Evolutionary conservation across 2,797 vertebrate species (phyloP).

Genomic region (Coregonus suidteri): DNA sequence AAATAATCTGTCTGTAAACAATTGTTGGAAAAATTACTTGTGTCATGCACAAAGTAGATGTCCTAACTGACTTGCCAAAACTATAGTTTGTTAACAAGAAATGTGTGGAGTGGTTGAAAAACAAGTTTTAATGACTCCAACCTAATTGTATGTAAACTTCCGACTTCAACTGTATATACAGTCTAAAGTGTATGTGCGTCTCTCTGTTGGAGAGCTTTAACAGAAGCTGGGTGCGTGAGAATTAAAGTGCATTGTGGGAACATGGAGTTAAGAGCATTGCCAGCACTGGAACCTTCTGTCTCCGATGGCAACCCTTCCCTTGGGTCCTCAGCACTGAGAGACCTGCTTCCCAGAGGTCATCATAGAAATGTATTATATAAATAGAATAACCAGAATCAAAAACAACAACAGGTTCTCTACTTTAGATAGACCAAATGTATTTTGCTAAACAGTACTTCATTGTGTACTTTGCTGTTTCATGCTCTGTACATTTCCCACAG

Average conservation of each 20-base stretch:
- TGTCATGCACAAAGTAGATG: no score
- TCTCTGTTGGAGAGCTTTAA: constrained; percentile 1
- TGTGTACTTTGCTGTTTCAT: not conserved
- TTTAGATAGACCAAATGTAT: not conserved
- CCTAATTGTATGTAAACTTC: no score
- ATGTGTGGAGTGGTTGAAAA: no score
- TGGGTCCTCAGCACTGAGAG: not conserved
- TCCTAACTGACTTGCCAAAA: no score
- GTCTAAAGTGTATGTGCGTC: not conserved
- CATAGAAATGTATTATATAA: not conserved
- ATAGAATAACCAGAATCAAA: not conserved
- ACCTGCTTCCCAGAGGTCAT: not conserved
- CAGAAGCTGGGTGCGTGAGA: not conserved
- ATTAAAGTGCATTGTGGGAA: constrained; percentile 10
- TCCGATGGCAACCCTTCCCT: constrained; percentile 1
- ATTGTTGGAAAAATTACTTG: no score
- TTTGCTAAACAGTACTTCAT: not conserved
- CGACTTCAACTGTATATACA: not conserved
- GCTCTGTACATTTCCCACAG: not conserved
- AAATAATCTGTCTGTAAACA: no score
- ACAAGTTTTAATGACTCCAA: no score
- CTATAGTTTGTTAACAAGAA: no score
- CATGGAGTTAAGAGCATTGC: not conserved
- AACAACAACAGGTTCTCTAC: not conserved
- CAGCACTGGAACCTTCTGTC: not conserved